Percentiles rank a stretch among this genome's conserved stretches.
phyloP scores from a whole-genome alignment of 2,797 vertebrate species.

The Chelon auratus region DNA sequence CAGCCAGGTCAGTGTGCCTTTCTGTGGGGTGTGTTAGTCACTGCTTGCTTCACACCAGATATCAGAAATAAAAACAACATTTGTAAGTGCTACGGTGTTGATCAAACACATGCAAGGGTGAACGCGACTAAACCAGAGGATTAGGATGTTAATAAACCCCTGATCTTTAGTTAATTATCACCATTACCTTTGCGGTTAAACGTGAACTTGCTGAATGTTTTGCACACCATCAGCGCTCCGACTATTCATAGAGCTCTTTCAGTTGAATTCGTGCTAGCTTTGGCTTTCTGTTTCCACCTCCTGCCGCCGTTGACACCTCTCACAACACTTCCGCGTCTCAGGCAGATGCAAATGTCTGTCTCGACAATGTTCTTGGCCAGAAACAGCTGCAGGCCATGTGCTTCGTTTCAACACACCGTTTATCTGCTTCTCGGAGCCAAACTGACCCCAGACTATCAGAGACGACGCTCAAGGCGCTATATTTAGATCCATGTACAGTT shows the following conservation, averaged over 20 bases:
- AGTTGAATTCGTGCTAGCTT: conserved; percentile 45
- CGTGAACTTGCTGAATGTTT: conserved; percentile 48
- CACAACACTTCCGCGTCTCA: conserved; percentile 62
- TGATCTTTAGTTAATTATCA: neutral
- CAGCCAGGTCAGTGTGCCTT: conserved; percentile 38
- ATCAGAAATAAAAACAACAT: conserved; percentile 25
- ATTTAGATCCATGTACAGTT: conserved; percentile 51
- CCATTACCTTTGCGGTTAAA: conserved; percentile 16
- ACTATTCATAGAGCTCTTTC: conserved; percentile 39
- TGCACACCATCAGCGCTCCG: conserved; percentile 26
- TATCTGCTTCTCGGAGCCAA: conserved; percentile 52
- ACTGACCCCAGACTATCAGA: conserved; percentile 54
- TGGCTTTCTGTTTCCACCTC: conserved; percentile 59
- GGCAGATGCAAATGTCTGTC: conserved; percentile 78
- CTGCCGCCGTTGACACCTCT: conserved; percentile 57
- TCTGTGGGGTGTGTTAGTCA: conserved; percentile 34
- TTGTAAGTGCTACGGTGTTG: neutral
- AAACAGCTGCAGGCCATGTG: conserved; percentile 64
- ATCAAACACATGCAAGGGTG: conserved; percentile 12
- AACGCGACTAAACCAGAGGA: conserved; percentile 21
- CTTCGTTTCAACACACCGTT: conserved; percentile 62
- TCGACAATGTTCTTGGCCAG: conserved; percentile 62
- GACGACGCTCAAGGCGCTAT: conserved; percentile 47
- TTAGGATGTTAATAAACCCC: conserved; percentile 7
- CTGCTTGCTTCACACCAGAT: conserved; percentile 24